Evolutionary conservation across 2,888 invertebrate genomes (phyloP), one percentile per base, ranked within the genome.

Genomic region (Campopleginae sp.): DNA sequence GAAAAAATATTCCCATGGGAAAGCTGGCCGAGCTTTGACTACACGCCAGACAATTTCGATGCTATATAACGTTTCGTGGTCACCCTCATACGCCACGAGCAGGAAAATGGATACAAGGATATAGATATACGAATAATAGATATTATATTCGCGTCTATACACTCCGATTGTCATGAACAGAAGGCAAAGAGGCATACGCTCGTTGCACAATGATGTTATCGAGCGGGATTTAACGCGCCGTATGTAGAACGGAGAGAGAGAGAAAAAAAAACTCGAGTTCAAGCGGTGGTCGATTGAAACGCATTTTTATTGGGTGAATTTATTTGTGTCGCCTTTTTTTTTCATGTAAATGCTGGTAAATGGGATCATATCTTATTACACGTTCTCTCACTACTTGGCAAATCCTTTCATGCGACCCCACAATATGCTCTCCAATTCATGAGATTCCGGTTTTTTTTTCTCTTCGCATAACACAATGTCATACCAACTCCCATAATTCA

Each of bases 1-100:
- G 23, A 77, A 54, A 77, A 54, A 27, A 44, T 51, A 17, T 65
- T 72, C 72, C 80, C 80, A 80, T 42, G 80, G 72, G 80, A 80
- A 80, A 80, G 51, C 80, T 23, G 19, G 51, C n/a, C 1, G 23
- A 51, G 42, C 51, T 71, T 80, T 51, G 72, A 72, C 48, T 80
- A 80, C 80, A 72, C 80, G 65, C 65, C 14, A 27, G 54, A 51
- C 66, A 65, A 65, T 72, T 51, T 72, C 42, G 23, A 58, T 65
- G 27, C 44, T 7, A 65, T 65, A 42, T 38, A 72, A 33, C 48
- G 31, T 51, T 72, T 72, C 42, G 63, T 38, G 65, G 72, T 38
- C 72, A 80, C 65, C 80, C 80, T 70, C 65, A 23, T 79, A 23
- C 27, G 23, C 58, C 44, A 44, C 58, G 66, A 54, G 17, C 44